Base-by-base conservation (phyloP, 1,140 invertebrate genomes). In the Globodera ellingtonae region DNA sequence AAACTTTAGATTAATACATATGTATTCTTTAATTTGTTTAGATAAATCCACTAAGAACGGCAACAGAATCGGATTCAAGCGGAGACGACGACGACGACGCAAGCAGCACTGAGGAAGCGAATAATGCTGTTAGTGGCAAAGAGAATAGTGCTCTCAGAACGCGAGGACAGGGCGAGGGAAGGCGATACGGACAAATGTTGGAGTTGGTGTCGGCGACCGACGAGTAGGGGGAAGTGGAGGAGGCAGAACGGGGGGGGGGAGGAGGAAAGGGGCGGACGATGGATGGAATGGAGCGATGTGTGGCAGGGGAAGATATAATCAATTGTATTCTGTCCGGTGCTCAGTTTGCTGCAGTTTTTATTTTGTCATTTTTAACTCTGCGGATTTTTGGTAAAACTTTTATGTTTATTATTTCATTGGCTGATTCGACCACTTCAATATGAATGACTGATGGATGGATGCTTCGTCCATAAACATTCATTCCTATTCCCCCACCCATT, bases 1-100 rank as follows among this genome's bases (percentile, higher is more conserved):
- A 21, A 50, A 21, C n/a, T 75, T 75, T 65, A 75, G 52, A 47
- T 24, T 72, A 72, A 73, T 75, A 21, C n/a, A n/a, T n/a, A 24
- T 24, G 24, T 24, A 24, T 18, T 50, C 44, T 10, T 66, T 6
- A 18, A 35, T 73, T 75, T 50, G 21, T 67, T 15, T n/a, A 75
- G 73, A 35, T 62, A 18, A 47, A 77, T 9, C 75, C 75, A 62
- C 47, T 77, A 46, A 67, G 47, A n/a, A 62, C 13, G 56, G 6
- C 18, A 18, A 15, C 56, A 62, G 56, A 18, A 6, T 9, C 50
- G 50, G 10, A 52, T 52, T 62, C 56, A 18, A 62, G 18, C 18
- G 56, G 18, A 62, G 56, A 62, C 50, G 50, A 52, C 50, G 10
- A 50, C 50, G 50, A 52, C 50, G 50, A 52, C 0, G 50, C 10